Evolutionary conservation across 2,113 vertebrate species (phyloP).

Genomic region (Ciconia stormi): DNA sequence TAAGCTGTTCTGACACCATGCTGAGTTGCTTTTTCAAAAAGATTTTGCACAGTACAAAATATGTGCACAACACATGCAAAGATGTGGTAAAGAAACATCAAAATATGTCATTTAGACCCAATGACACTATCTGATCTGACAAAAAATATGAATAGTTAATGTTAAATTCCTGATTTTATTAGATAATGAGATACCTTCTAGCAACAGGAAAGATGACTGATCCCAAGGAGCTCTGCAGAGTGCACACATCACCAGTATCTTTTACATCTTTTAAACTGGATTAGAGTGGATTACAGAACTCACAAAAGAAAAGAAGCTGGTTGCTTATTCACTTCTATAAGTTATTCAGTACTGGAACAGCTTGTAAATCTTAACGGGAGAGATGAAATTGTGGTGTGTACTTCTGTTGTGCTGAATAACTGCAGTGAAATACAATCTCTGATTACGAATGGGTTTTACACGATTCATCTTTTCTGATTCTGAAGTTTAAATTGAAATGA

Average conservation of each 20-base stretch:
- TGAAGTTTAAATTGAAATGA: conserved; percentile 52
- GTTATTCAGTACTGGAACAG: neutral
- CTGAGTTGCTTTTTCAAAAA: neutral
- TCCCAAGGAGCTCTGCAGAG: neutral
- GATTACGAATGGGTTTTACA: conserved; percentile 9
- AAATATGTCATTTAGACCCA: neutral
- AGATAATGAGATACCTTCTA: neutral
- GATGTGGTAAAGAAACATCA: neutral
- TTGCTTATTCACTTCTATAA: neutral
- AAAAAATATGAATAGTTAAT: neutral
- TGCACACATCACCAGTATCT: neutral
- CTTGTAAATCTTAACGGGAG: neutral
- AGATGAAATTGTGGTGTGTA: conserved; percentile 7
- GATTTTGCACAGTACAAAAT: neutral
- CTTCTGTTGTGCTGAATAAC: conserved; percentile 25
- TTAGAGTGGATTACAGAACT: neutral
- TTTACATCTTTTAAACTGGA: neutral
- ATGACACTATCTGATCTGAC: neutral
- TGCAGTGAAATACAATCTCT: conserved; percentile 34
- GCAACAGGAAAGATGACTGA: neutral
- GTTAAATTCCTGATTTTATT: neutral
- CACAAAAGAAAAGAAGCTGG: neutral
- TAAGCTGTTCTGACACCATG: neutral
- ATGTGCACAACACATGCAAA: neutral
- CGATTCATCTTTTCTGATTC: conserved; percentile 50